phyloP scores from a whole-genome alignment of 2,797 vertebrate genomes.

The Orestias chungarensis region DNA sequence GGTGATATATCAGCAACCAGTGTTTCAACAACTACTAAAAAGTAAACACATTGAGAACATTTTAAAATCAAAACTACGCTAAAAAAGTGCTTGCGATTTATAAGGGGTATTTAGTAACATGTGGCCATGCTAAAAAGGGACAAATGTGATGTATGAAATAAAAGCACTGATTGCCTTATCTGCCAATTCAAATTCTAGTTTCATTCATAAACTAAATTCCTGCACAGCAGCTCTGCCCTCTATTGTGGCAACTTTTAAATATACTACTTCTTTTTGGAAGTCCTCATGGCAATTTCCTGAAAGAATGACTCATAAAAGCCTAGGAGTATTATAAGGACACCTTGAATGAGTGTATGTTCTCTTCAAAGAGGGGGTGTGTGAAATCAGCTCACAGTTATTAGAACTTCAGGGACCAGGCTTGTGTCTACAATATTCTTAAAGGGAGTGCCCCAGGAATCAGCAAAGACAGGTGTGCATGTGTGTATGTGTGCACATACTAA shows the following conservation, averaged over 20 bases:
- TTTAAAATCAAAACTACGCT: background rate
- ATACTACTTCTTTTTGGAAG: slow-evolving; percentile 46
- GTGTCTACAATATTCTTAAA: slow-evolving; percentile 58
- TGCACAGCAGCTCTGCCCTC: slow-evolving; percentile 7
- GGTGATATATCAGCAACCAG: background rate
- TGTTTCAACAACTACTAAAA: background rate
- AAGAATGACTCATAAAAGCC: slow-evolving; percentile 58
- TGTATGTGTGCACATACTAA: slow-evolving; percentile 17
- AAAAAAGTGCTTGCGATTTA: background rate
- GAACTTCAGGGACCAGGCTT: slow-evolving; percentile 58
- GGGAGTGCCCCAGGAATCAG: slow-evolving; percentile 37
- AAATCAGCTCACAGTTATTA: slow-evolving; percentile 75
- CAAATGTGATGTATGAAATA: background rate
- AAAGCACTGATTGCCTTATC: background rate
- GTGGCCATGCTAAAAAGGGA: background rate
- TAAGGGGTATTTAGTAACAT: background rate
- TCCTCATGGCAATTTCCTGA: slow-evolving; percentile 36
- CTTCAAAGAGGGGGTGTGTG: slow-evolving; percentile 52
- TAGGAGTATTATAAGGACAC: slow-evolving; percentile 65
- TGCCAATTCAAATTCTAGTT: slow-evolving; percentile 9
- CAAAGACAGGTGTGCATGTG: slow-evolving; percentile 33
- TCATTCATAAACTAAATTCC: slow-evolving; percentile 26
- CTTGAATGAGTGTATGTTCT: slow-evolving; percentile 66
- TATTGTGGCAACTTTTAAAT: slow-evolving; percentile 34
- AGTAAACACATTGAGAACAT: background rate